Evolutionary conservation across 2,888 invertebrate species (phyloP).

Genomic region (Meganola albula): DNA sequence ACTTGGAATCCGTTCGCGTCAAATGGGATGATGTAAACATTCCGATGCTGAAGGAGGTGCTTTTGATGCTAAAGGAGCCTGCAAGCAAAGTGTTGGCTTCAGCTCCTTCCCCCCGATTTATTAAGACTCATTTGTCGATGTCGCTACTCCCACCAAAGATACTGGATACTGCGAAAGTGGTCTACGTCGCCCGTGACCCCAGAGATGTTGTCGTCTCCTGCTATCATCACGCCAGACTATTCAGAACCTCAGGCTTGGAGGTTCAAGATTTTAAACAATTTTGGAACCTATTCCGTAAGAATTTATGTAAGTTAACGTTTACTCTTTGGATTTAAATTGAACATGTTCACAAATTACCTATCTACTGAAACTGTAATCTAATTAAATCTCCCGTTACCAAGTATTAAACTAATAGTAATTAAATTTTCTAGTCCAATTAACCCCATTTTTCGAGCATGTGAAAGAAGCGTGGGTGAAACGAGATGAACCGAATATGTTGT

Average conservation of each 20-base stretch:
- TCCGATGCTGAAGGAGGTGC: not conserved
- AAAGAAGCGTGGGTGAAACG: constrained; percentile 82
- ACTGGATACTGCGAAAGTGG: constrained; percentile 69
- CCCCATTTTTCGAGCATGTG: constrained; percentile 85
- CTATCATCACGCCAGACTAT: constrained; percentile 81
- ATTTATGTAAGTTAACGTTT: constrained; percentile 78
- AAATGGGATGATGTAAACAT: not conserved
- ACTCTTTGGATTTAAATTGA: too few relatives aligned
- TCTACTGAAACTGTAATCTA: too few relatives aligned
- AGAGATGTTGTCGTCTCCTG: constrained; percentile 87
- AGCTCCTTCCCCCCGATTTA: constrained; percentile 21
- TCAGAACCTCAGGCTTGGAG: constrained; percentile 74
- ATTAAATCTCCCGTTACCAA: too few relatives aligned
- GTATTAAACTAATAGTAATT: too few relatives aligned
- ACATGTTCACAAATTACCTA: too few relatives aligned
- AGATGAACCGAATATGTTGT: constrained; percentile 80
- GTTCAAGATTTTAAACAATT: constrained; percentile 79
- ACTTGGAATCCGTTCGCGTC: not conserved
- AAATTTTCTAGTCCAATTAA: constrained; percentile 70
- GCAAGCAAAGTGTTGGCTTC: constrained; percentile 11
- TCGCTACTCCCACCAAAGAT: constrained; percentile 79
- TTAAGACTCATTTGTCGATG: constrained; percentile 81
- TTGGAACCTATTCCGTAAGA: constrained; percentile 79
- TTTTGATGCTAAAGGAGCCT: too few relatives aligned
- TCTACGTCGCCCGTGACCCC: constrained; percentile 87